A percentile compares a stretch with the other conserved stretches of the same genome.
Conservation (phyloP, 1,140 invertebrate species). For the Platorchestia sp. region DNA sequence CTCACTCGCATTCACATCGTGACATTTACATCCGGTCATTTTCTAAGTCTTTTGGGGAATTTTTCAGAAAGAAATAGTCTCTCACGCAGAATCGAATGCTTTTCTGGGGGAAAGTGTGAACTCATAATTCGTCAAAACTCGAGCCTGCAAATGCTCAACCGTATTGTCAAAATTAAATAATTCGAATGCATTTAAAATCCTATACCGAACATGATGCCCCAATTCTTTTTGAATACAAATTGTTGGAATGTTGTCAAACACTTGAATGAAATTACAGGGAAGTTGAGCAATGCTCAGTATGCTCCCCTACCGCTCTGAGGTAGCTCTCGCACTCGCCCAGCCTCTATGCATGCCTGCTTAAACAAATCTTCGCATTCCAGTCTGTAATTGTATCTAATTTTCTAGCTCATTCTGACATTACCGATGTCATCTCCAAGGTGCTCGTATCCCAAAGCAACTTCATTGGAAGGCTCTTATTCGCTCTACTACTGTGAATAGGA, state of each 20-base stretch:
- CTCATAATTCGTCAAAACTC: neutral
- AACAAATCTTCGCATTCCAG: neutral
- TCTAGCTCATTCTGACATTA: neutral
- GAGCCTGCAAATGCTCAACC: neutral
- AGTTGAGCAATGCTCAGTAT: neutral
- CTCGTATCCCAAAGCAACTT: neutral
- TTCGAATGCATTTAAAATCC: neutral
- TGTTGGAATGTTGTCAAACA: neutral
- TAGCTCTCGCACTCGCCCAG: neutral
- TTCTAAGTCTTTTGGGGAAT: neutral
- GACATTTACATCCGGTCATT: neutral
- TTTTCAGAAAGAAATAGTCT: neutral
- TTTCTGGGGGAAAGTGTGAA: neutral
- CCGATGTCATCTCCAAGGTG: neutral
- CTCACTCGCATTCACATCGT: neutral
- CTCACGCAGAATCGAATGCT: neutral
- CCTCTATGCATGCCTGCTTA: neutral
- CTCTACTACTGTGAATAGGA: neutral
- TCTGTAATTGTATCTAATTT: conserved; percentile 1
- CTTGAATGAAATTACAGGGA: neutral
- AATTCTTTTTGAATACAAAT: neutral
- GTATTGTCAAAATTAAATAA: neutral
- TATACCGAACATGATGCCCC: neutral
- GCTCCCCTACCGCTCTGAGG: neutral
- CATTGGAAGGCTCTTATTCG: neutral